These are phyloP conservation scores for Halcyon leucocephala DNA, from an alignment of 2,797 vertebrate genomes.

Conservation along the genomic window DNA sequence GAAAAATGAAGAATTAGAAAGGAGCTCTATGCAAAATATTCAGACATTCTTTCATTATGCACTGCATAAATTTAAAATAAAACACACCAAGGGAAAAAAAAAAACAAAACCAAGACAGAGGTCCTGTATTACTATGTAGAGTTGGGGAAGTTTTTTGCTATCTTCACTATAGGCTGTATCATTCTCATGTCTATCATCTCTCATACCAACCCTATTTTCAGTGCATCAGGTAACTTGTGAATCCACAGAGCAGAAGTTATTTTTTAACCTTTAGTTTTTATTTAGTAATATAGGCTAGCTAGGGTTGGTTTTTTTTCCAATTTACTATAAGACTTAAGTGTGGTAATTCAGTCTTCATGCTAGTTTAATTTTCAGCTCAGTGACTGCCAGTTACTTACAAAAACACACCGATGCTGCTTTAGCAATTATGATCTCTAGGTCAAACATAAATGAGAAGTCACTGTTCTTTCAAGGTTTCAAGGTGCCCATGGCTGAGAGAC, in stretches of 20 bases:
- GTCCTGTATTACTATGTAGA: neutral
- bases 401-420: neutral
- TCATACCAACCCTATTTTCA: neutral
- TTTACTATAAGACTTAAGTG: neutral
- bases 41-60: neutral
- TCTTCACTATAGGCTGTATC: neutral
- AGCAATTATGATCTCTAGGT: neutral
- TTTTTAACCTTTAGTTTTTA: slow-evolving; percentile 8
- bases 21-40: neutral
- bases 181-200: neutral
- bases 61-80: neutral
- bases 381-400: neutral
- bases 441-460: neutral
- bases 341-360: slow-evolving; percentile 14
- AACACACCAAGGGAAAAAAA: neutral
- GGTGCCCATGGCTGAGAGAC: neutral
- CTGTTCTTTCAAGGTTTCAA: neutral
- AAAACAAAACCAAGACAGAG: neutral
- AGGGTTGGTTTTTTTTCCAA: neutral
- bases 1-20: neutral
- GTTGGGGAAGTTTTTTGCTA: neutral
- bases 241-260: neutral
- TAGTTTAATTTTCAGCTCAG: slow-evolving; percentile 13
- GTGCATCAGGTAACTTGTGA: neutral
- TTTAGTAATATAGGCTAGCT: neutral